Evolutionary conservation across 2,797 vertebrate species (phyloP).

Genomic region (Fistularia tabacaria): DNA sequence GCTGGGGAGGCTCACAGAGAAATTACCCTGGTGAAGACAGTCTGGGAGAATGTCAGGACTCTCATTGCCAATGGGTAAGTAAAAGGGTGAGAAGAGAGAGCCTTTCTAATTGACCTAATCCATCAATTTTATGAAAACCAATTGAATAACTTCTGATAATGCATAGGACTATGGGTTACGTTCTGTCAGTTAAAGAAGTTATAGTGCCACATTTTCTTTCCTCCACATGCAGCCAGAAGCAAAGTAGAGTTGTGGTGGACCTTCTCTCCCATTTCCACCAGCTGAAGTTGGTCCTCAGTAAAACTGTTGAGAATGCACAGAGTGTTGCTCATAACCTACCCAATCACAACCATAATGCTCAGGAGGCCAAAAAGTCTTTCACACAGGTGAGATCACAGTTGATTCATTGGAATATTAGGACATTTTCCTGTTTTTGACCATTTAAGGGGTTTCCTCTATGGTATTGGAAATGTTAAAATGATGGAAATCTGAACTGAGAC

Average conservation of each 20-base stretch:
- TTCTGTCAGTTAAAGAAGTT: too few relatives aligned
- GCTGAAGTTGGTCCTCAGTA: slow-evolving; percentile 76
- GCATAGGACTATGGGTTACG: too few relatives aligned
- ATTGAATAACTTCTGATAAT: too few relatives aligned
- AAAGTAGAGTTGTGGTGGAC: slow-evolving; percentile 80
- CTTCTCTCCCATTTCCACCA: slow-evolving; percentile 84
- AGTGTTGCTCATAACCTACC: slow-evolving; percentile 75
- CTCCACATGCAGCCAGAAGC: slow-evolving; percentile 80
- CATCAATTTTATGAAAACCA: too few relatives aligned
- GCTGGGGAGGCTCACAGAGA: slow-evolving; percentile 81
- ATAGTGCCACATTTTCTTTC: neutral
- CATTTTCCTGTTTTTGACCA: neutral
- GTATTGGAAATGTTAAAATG: too few relatives aligned
- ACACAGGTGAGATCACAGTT: slow-evolving; percentile 76
- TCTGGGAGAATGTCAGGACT: slow-evolving; percentile 83
- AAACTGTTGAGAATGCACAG: slow-evolving; percentile 78
- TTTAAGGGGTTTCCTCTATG: too few relatives aligned
- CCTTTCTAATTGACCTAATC: slow-evolving; percentile 2
- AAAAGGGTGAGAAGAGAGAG: neutral
- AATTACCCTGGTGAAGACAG: slow-evolving; percentile 76
- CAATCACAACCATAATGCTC: slow-evolving; percentile 79
- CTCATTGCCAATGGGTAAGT: slow-evolving; percentile 84
- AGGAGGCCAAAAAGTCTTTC: slow-evolving; percentile 82
- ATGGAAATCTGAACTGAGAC: too few relatives aligned
- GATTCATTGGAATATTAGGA: neutral